Conservation (phyloP, 2,888 invertebrate species). For the Prosapia bicincta region DNA sequence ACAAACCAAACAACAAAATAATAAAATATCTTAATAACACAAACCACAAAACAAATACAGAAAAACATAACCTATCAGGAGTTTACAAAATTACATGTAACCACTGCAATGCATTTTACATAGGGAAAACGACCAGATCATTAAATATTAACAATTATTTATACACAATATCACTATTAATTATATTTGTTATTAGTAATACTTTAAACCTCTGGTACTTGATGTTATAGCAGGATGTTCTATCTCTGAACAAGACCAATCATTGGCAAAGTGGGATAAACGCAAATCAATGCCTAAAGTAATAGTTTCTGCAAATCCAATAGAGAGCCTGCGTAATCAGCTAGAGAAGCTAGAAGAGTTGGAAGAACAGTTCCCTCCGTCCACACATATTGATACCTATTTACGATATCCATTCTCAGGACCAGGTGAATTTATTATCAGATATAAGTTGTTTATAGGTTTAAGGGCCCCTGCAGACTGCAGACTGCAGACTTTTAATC, state of each 20-base stretch:
- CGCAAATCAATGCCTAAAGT: not conserved
- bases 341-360: constrained; percentile 76
- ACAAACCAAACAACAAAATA: too few relatives aligned
- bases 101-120: too few relatives aligned
- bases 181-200: too few relatives aligned
- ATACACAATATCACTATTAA: too few relatives aligned
- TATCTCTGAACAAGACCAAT: not conserved
- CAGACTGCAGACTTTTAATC: too few relatives aligned
- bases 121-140: too few relatives aligned
- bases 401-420: constrained; percentile 78
- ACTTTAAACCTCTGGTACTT: too few relatives aligned
- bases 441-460: not conserved
- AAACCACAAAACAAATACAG: too few relatives aligned
- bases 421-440: constrained; percentile 54
- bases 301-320: constrained; percentile 47
- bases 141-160: too few relatives aligned
- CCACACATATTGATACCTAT: constrained; percentile 67
- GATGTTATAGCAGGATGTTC: not conserved
- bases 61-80: too few relatives aligned
- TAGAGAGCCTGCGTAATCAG: constrained; percentile 76
- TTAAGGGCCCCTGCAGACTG: constrained; percentile 29
- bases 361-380: constrained; percentile 75
- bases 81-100: too few relatives aligned
- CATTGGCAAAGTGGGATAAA: not conserved
- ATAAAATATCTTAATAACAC: too few relatives aligned